Base-by-base conservation (phyloP, 2,888 invertebrate genomes). In the Epinotia nisella region DNA sequence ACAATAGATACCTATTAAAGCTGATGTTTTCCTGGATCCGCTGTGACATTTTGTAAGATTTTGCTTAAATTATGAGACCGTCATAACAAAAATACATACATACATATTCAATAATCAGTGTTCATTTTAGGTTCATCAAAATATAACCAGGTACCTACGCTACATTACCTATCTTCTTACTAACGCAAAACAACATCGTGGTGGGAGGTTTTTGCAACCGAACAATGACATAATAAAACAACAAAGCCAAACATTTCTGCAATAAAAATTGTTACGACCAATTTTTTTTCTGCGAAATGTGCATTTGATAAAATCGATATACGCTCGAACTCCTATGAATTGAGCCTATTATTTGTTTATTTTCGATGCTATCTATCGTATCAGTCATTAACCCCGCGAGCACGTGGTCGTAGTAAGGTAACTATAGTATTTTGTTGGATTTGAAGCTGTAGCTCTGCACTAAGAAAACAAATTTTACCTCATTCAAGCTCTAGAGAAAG, bases 401-500 rank as follows among this genome's bases (percentile, higher is more conserved):
- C 93, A 93, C 93, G 93, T 93, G 93, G 86, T 80, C 81, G 89
- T 92, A 88, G 89, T 89, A 73, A 73, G 73, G 62, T 64, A 83
- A 86, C 85, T 85, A 88, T 88, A 87, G 90, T 92, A 91, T 91
- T 90, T 90, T 89, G 89, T 91, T 89, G 85, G 89, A 87, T 93
- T 93, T 93, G 91, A 92, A 91, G 93, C 91, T 92, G 93, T 92
- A 93, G 93, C 92, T 93, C 90, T 90, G 90, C 84, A 87, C 79
- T 90, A 87, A 91, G 89, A 87, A 90, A 87, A 90, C 90, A 91
- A 92, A 91, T 84, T 92, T 90, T 87, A 81, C 90, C 86, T 83
- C 93, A 93, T 93, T 93, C 92, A 93, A 90, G 87, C 91, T 91
- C 88, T 93, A 93, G 93, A 93, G 90, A 90, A 93, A 93, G 93